Base-by-base conservation (phyloP, 2,888 invertebrate species). In the Thymelicus sylvestris region DNA sequence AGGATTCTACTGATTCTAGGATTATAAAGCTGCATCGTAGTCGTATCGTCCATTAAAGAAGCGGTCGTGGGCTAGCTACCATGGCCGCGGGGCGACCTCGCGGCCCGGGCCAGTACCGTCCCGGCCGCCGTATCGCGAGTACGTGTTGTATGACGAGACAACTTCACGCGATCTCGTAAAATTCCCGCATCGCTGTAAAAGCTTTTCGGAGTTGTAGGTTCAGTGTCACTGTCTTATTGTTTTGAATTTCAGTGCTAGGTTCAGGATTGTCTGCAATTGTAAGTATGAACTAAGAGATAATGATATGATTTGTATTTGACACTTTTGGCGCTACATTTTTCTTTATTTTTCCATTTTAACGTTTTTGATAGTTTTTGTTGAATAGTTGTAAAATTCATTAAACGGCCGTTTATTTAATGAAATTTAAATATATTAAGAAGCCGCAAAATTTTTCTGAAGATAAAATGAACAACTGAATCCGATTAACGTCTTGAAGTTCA, bases 51-150 rank as follows among this genome's bases (percentile, higher is more conserved):
- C 31, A 31, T 2, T 31, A 31, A 31, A 31, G 31, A 31, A 31
- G 31, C 31, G 31, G 31, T 31, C 31, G 31, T 31, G 31, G 31
- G 57, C 65, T 65, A 44, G 50, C 12, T 66, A 19, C 48, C 38
- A 61, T 15, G 60, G 52, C 52, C 41, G 67, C 39, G 39, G 61
- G 50, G 63, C 64, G 64, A 65, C 63, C 69, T 70, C 64, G 38
- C n/a, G 47, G 47, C 69, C 69, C 69, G 69, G 64, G 69, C 64
- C 15, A 70, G 69, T 69, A 50, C 10, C 39, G 69, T 59, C 59
- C 39, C 64, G 57, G 59, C n/a, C 59, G 69, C 50, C 41, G 24
- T 13, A 19, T n/a, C 8, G 64, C n/a, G 41, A 24, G 41, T n/a
- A 64, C 69, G 64, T 50, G 64, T 8, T 10, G 10, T 50, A 13